Percentiles rank a stretch among this genome's conserved stretches.
These are phyloP conservation scores for Stenoptilia bipunctidactyla DNA, from an alignment of 2,888 invertebrate genomes.

Conservation along the genomic window DNA sequence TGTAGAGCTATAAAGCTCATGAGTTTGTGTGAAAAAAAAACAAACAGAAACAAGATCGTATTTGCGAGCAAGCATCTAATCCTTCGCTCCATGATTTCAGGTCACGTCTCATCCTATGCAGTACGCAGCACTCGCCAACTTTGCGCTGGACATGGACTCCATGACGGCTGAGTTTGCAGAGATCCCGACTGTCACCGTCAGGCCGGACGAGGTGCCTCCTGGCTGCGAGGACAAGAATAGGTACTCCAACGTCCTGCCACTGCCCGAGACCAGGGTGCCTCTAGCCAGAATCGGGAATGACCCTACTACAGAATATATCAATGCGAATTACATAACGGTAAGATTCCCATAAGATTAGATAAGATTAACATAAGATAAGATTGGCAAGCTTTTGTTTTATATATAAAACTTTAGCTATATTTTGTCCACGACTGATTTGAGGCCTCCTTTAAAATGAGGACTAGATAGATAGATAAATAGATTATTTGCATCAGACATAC, in stretches of 20 bases:
- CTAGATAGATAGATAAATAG: too few relatives aligned
- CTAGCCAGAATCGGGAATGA: constrained; percentile 79
- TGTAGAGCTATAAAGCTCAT: too few relatives aligned
- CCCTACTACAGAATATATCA: constrained; percentile 90
- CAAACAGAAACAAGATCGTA: too few relatives aligned
- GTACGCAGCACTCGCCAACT: constrained; percentile 82
- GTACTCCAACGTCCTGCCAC: constrained; percentile 95
- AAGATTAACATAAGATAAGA: too few relatives aligned
- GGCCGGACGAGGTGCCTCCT: constrained; percentile 85
- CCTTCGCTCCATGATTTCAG: constrained; percentile 31
- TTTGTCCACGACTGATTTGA: too few relatives aligned
- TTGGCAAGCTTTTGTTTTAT: too few relatives aligned
- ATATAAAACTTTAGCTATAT: too few relatives aligned
- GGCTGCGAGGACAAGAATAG: constrained; percentile 92
- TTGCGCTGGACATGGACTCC: constrained; percentile 77
- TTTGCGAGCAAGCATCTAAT: too few relatives aligned
- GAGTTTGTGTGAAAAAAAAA: too few relatives aligned
- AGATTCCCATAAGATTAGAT: too few relatives aligned
- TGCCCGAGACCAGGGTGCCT: constrained; percentile 90
- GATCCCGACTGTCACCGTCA: constrained; percentile 83
- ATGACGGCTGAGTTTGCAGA: constrained; percentile 86
- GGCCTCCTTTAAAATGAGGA: too few relatives aligned
- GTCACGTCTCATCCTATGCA: constrained; percentile 82
- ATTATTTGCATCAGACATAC: too few relatives aligned
- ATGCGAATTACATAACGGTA: constrained; percentile 93